A percentile compares a stretch with the other conserved stretches of the same genome.
phyloP scores from a whole-genome alignment of 2,888 invertebrate species.

The Bhutanitis thaidina region DNA sequence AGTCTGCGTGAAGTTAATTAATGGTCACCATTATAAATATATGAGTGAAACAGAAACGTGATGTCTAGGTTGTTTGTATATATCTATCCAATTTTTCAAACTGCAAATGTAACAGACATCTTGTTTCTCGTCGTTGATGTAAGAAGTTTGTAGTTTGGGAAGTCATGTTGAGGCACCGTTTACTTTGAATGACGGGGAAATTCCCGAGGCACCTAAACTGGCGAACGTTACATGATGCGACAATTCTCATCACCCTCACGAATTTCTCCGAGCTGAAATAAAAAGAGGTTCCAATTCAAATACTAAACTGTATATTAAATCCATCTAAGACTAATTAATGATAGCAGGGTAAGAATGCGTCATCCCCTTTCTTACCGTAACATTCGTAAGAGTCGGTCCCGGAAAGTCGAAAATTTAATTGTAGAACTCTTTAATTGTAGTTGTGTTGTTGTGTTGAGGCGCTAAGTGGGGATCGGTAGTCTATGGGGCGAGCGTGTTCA shows the following conservation, averaged over 20 bases:
- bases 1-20: constrained; percentile 1
- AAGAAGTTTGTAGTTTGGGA: background rate
- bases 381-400: no score
- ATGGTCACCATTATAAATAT: constrained; percentile 8
- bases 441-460: no score
- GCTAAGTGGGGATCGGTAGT: no score
- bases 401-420: no score
- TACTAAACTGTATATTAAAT: no score
- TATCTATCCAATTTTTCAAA: background rate
- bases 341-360: no score
- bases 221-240: constrained; percentile 59
- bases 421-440: no score
- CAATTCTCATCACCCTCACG: constrained; percentile 71
- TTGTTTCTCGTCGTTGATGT: background rate
- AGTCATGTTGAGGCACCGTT: constrained; percentile 41
- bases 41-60: constrained; percentile 3
- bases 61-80: constrained; percentile 4
- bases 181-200: constrained; percentile 23
- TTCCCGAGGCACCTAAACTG: constrained; percentile 22
- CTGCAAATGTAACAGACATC: background rate
- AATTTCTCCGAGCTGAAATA: constrained; percentile 54
- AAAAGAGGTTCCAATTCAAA: background rate
- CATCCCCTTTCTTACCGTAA: no score
- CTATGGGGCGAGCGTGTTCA: no score
- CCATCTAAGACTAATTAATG: no score